Percentiles rank a stretch among this genome's conserved stretches.
phyloP scores from a whole-genome alignment of 2,888 invertebrate genomes.

The Eucriotettix oculatus region DNA sequence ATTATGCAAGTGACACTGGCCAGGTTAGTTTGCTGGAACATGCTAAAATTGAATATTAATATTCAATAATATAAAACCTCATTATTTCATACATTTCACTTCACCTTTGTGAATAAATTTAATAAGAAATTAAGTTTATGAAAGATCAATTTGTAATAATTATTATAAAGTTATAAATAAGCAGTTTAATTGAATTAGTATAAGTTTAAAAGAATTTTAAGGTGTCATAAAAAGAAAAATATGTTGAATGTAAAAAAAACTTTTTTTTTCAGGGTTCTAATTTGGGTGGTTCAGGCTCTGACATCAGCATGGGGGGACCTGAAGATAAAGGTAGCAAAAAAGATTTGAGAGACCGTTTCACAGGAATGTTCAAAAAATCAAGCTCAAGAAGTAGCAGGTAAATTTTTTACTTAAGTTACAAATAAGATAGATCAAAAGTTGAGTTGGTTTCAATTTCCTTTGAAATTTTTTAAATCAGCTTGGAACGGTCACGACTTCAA shows the following conservation, averaged over 20 bases:
- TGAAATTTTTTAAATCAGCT: background rate
- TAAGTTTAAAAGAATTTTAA: background rate
- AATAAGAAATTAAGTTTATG: too few species aligned
- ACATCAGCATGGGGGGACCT: slow-evolving; percentile 46
- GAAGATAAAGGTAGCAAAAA: slow-evolving; percentile 42
- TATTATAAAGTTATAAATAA: too few species aligned
- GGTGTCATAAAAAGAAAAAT: background rate
- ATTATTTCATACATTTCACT: too few species aligned
- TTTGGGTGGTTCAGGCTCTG: slow-evolving; percentile 49
- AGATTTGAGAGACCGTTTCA: slow-evolving; percentile 61
- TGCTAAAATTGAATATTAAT: too few species aligned
- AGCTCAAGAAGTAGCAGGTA: slow-evolving; percentile 52
- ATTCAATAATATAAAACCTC: too few species aligned
- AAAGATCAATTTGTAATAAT: too few species aligned
- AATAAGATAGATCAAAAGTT: too few species aligned
- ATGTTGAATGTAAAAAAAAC: background rate
- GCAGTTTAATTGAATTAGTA: too few species aligned
- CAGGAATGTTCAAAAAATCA: slow-evolving; percentile 66
- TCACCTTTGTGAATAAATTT: too few species aligned
- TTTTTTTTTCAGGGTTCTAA: background rate
- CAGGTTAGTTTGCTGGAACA: too few species aligned
- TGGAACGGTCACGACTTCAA: slow-evolving; percentile 7
- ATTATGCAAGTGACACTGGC: slow-evolving; percentile 1
- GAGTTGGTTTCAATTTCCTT: background rate
- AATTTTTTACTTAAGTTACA: too few species aligned